Evolutionary conservation across 2,113 vertebrate species (phyloP).

Genomic region (Falco punctatus): DNA sequence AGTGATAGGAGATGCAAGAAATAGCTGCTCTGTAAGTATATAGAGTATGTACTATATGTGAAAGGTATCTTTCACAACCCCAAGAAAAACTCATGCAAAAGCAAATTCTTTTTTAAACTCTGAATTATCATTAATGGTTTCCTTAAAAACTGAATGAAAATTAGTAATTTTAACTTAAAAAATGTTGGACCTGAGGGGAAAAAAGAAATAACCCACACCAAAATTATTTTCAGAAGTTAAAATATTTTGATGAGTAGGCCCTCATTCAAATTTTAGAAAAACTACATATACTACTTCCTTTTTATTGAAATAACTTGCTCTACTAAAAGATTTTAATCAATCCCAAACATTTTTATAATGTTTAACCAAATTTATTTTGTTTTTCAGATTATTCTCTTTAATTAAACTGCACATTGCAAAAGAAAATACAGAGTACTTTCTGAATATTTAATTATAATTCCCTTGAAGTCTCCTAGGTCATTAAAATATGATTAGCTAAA

Average conservation of each 20-base stretch:
- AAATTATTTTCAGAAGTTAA: background rate
- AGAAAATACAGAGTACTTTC: background rate
- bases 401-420: background rate
- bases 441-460: constrained; percentile 33
- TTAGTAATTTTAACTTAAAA: background rate
- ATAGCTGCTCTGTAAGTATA: background rate
- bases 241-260: background rate
- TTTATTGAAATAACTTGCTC: background rate
- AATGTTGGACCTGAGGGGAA: background rate
- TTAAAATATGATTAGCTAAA: constrained; percentile 51
- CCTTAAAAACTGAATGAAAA: background rate
- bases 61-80: background rate
- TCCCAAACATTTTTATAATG: background rate
- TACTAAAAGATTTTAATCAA: background rate
- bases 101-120: background rate
- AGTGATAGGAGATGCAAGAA: background rate
- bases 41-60: background rate
- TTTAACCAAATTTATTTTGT: background rate
- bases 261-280: background rate
- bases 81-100: background rate
- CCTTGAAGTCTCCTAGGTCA: constrained; percentile 13
- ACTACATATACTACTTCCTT: background rate
- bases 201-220: background rate
- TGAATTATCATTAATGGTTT: background rate
- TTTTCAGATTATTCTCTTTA: constrained; percentile 9